Evolutionary conservation across 2,797 vertebrate species (phyloP).

Genomic region (Petrocephalus schoutedeni): DNA sequence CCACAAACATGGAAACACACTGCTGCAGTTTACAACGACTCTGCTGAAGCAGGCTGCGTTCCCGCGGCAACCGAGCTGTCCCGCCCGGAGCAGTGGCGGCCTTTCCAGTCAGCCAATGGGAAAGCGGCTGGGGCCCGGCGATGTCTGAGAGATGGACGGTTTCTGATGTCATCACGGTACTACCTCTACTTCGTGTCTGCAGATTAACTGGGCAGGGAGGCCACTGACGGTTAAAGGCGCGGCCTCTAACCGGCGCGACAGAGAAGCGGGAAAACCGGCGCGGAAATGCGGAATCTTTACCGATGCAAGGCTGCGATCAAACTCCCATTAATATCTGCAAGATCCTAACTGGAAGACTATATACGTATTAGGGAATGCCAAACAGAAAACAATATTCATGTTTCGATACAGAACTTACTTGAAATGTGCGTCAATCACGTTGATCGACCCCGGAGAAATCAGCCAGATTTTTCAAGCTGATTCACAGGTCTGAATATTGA

Average conservation of each 20-base stretch:
- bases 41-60: not conserved
- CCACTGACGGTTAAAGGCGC: not conserved
- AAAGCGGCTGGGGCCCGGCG: not conserved
- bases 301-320: not conserved
- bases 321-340: conserved; percentile 15
- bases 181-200: not conserved
- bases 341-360: conserved; percentile 50
- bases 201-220: not conserved
- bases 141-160: not conserved
- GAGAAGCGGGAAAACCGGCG: not conserved
- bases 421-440: not conserved
- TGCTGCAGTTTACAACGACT: not conserved
- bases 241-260: not conserved
- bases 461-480: not conserved
- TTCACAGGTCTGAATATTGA: not conserved
- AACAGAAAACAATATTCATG: conserved; percentile 15
- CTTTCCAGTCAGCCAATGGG: not conserved
- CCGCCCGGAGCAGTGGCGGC: not conserved
- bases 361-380: conserved; percentile 11
- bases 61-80: not conserved
- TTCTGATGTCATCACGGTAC: not conserved
- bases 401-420: not conserved
- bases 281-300: not conserved
- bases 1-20: not conserved
- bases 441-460: not conserved